phyloP scores from a whole-genome alignment of 2,797 vertebrate species.

The Caiman crocodilus region DNA sequence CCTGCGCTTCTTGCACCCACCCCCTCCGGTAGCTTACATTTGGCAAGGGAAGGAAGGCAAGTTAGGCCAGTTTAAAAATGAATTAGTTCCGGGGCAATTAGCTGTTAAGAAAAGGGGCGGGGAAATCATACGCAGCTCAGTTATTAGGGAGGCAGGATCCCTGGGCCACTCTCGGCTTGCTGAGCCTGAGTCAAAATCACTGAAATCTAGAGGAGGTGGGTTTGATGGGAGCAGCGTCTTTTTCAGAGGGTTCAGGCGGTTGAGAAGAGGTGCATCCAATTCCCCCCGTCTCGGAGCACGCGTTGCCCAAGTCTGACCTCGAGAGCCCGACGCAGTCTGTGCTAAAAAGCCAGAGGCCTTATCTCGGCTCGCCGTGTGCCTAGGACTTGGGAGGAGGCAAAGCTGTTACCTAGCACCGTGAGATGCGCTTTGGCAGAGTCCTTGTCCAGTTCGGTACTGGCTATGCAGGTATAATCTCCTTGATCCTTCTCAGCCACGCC shows the following conservation, averaged over 20 bases:
- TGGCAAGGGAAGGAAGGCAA: not conserved
- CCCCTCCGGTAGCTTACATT: rapidly evolving
- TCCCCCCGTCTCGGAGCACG: not conserved
- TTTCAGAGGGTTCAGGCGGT: not conserved
- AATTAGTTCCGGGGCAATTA: conserved; percentile 26
- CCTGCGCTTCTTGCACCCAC: not conserved
- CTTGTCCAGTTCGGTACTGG: conserved; percentile 92
- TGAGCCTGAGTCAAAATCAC: rapidly evolving
- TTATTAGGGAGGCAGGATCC: not conserved
- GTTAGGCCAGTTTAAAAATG: not conserved
- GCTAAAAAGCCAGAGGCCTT: not conserved
- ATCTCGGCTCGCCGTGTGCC: rapidly evolving
- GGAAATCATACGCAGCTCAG: not conserved
- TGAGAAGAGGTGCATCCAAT: not conserved
- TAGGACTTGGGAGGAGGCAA: not conserved
- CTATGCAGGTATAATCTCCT: conserved; percentile 92
- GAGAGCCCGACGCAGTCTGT: not conserved
- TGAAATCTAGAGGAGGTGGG: not conserved
- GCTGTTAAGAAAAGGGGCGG: conserved; percentile 3
- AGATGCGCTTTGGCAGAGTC: conserved; percentile 92
- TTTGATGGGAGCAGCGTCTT: rapidly evolving
- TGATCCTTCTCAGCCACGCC: conserved; percentile 91
- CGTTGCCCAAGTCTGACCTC: not conserved
- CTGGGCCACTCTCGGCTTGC: rapidly evolving
- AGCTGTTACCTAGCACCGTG: conserved; percentile 90